Evolutionary conservation across 2,888 invertebrate genomes (phyloP).

Genomic region (Mythimna loreyi): DNA sequence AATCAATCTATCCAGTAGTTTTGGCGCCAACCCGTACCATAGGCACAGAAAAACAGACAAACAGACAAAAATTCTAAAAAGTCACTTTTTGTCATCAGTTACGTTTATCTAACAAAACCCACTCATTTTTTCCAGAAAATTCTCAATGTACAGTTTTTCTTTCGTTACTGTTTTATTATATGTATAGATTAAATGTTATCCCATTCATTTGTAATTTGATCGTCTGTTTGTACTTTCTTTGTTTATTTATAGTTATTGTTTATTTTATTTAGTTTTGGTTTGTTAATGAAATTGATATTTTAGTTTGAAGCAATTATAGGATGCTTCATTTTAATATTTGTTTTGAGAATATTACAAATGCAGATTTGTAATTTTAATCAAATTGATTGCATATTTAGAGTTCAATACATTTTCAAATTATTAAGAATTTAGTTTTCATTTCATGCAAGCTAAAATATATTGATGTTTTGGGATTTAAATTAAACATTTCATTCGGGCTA

Average conservation of each 20-base stretch:
- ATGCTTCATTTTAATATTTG: slow-evolving; percentile 1
- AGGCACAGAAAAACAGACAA: no score
- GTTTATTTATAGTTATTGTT: slow-evolving; percentile 45
- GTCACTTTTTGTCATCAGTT: no score
- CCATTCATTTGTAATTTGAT: slow-evolving; percentile 43
- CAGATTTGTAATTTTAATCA: slow-evolving; percentile 5
- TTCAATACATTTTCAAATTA: no score
- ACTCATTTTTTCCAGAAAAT: no score
- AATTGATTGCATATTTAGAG: background rate
- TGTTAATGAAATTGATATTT: slow-evolving; percentile 34
- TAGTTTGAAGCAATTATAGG: slow-evolving; percentile 6
- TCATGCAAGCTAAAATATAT: background rate
- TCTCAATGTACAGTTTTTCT: no score
- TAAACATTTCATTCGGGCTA: no score
- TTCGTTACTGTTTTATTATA: no score
- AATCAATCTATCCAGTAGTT: no score
- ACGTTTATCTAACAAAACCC: no score
- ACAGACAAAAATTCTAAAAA: no score
- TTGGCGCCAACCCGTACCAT: no score
- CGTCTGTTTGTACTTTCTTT: slow-evolving; percentile 21
- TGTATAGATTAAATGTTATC: slow-evolving; percentile 52
- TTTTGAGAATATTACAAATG: slow-evolving; percentile 8
- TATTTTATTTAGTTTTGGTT: slow-evolving; percentile 17
- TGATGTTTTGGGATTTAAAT: background rate
- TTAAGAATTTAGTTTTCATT: background rate